Evolutionary conservation across 2,888 invertebrate species (phyloP), one percentile per base, ranked within the genome.

Genomic region (Drosophila tanythrix): DNA sequence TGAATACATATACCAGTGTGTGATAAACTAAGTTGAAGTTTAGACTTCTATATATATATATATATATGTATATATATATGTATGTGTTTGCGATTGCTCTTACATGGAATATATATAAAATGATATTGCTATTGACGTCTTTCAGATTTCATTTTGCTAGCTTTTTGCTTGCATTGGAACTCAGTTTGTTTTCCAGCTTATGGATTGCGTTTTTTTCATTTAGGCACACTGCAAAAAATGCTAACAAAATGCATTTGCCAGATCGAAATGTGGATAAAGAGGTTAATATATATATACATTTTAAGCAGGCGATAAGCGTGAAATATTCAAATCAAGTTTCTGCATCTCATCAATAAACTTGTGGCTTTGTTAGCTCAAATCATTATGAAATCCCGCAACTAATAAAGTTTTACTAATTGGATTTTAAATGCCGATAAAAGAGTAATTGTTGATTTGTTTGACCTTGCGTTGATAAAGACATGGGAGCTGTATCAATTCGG

Each of bases 11-110:
- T 25, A 46, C 4, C 7, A 52, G 53, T 65, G 18, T 66, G 43
- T 31, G 57, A 66, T 71, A 80, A 71, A 62, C 50, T 52, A 57
- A 60, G 60, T 77, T 65, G 35, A 33, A 56, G 58, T 73, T 10
- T 57, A 40, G 15, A 59, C 64, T 27, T 35, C 48, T 36, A 35
- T 35, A 50, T 43, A 21, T 48, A 21, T 40, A 33, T 3, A 18
- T 51, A 51, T 35, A 29, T n/a, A 31, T 21, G 1, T 21, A 8
- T 29, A 29, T 29, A 1, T 18, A 21, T 15, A 21, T 43, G 15
- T 58, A 58, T 7, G 27, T n/a, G 43, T 15, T 13, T 36, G 15
- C 40, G 10, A 43, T 31, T 31, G 40, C 57, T 10, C 31, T 21
- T 15, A 56, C n/a, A 21, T 57, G 29, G 13, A 15, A 33, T 33